Base-by-base conservation (phyloP, 2,888 invertebrate genomes). In the Cephus sareptanus region DNA sequence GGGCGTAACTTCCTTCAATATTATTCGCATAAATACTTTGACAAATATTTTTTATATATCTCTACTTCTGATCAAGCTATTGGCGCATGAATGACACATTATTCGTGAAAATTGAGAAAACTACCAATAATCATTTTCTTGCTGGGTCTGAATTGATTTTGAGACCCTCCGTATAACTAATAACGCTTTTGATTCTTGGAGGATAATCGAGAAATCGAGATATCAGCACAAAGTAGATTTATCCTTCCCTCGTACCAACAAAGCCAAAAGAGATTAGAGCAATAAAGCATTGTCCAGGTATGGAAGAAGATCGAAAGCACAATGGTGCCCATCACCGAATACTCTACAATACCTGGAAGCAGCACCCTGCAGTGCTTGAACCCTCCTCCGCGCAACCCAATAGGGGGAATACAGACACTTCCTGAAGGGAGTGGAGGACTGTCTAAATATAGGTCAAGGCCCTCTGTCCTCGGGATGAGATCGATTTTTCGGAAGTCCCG, bases 401-500 rank as follows among this genome's bases (percentile, higher is more conserved):
- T 23, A 23, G 33, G 33, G 71, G 31, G 34, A 71, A 23, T 37
- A 74, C 30, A 74, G 74, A 34, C 30, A 34, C 74, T 74, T 37
- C 37, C 74, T 37, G 35, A 74, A 35, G 74, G 35, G 74, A 33
- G 71, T 31, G 34, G 71, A 34, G 37, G 13, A 35, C 35, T 74
- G 34, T 34, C 74, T 37, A 37, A 74, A 74, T 74, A 74, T 74
- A 37, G 74, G 74, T 37, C 74, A 74, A 74, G 74, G 74, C 23
- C 35, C 23, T 35, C 74, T 37, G 34, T 74, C 74, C 74, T 33
- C 37, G 74, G 31, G 74, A 74, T 74, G n/a, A 13, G 35, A 74
- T 74, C 74, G 74, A 74, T 74, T 74, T 74, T 74, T 74, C 74
- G 74, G 34, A 74, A 74, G 74, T 37, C 37, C 34, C 74, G 30